A percentile compares a stretch with the other conserved stretches of the same genome.
Evolutionary conservation across 2,888 invertebrate genomes (phyloP).

Genomic region (Drosophila eohydei): DNA sequence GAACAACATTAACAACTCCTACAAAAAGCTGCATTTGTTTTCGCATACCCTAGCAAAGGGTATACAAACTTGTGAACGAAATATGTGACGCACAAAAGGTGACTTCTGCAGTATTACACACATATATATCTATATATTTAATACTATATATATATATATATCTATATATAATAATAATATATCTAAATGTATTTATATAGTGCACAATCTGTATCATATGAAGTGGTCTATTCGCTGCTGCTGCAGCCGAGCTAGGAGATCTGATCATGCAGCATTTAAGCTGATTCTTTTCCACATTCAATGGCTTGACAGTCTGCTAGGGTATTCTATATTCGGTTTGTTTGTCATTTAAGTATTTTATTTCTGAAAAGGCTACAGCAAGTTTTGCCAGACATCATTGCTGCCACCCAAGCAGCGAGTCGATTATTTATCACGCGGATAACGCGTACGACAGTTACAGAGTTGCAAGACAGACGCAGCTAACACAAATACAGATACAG

Average conservation of each 20-base stretch:
- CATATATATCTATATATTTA: no score
- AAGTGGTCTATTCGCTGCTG: background rate
- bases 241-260: background rate
- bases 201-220: background rate
- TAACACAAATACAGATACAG: constrained; percentile 14
- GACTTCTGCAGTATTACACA: background rate
- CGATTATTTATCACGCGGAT: constrained; percentile 60
- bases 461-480: constrained; percentile 18
- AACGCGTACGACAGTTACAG: constrained; percentile 43
- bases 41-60: background rate
- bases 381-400: constrained; percentile 15
- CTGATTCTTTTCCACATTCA: background rate
- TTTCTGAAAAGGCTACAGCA: constrained; percentile 19
- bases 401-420: constrained; percentile 53
- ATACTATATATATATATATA: no score
- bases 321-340: background rate
- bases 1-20: constrained; percentile 28
- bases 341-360: background rate
- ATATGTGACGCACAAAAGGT: background rate
- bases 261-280: background rate
- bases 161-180: no score
- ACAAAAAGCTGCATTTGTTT: constrained; percentile 38
- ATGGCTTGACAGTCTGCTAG: background rate
- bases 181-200: no score
- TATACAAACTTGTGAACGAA: background rate